phyloP scores from a whole-genome alignment of 2,888 invertebrate species.

The Thumatha senex region DNA sequence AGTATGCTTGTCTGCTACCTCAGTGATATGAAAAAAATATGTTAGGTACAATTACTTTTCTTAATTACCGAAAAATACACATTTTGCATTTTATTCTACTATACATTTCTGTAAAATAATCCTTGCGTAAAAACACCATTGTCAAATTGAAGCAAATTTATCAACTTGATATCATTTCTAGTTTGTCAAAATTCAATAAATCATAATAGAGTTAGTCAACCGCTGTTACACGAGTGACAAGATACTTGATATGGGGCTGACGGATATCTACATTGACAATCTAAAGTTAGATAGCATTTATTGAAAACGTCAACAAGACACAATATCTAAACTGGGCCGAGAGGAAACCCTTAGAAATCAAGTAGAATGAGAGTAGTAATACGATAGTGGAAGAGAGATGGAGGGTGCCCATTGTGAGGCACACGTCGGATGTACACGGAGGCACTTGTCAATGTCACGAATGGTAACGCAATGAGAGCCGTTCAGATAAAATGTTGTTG shows the following conservation, averaged over 20 bases:
- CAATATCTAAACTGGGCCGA: constrained; percentile 59
- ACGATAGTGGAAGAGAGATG: constrained; percentile 65
- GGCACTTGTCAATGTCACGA: constrained; percentile 74
- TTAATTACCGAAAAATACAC: too few relatives aligned
- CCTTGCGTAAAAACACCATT: constrained; percentile 9
- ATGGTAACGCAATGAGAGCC: constrained; percentile 41
- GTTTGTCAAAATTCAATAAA: neutral
- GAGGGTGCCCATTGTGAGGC: constrained; percentile 69
- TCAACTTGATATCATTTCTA: neutral
- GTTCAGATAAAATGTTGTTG: constrained; percentile 64
- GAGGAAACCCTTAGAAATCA: constrained; percentile 76
- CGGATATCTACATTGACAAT: constrained; percentile 26
- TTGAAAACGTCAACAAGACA: constrained; percentile 59
- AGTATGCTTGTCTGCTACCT: too few relatives aligned
- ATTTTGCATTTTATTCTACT: too few relatives aligned
- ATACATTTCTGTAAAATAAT: constrained; percentile 18
- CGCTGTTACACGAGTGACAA: constrained; percentile 4
- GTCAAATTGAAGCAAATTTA: neutral
- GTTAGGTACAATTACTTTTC: too few relatives aligned
- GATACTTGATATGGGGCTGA: constrained; percentile 31
- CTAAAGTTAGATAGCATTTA: constrained; percentile 42
- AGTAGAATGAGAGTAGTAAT: constrained; percentile 61
- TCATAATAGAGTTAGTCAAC: neutral
- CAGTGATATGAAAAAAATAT: too few relatives aligned
- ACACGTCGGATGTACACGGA: constrained; percentile 74